Conservation (phyloP, 1,140 invertebrate genomes). For the Drosophila eugracilis region DNA sequence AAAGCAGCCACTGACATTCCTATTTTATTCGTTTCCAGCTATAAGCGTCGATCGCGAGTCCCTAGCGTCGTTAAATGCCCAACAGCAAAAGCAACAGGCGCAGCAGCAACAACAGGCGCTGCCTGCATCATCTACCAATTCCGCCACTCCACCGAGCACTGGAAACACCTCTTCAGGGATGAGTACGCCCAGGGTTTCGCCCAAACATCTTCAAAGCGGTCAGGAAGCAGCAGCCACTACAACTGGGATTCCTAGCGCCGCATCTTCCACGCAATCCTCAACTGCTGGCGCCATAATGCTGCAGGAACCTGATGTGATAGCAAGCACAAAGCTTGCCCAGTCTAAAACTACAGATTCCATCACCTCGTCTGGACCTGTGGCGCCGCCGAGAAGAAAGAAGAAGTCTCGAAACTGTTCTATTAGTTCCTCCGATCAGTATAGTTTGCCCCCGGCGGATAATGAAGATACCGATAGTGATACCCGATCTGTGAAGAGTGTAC, state of each 20-base stretch:
- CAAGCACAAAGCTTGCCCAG: slow-evolving; percentile 92
- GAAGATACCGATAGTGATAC: slow-evolving; percentile 81
- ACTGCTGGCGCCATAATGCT: slow-evolving; percentile 81
- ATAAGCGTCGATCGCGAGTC: slow-evolving; percentile 82
- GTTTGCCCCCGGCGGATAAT: slow-evolving; percentile 60
- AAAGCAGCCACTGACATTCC: slow-evolving; percentile 24
- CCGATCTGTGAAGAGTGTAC: slow-evolving; percentile 80
- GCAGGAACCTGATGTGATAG: slow-evolving; percentile 96
- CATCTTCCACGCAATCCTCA: slow-evolving; percentile 1
- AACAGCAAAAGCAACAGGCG: slow-evolving; percentile 57
- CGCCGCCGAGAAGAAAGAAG: slow-evolving; percentile 93
- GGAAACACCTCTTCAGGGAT: slow-evolving; percentile 29
- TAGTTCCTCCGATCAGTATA: slow-evolving; percentile 84
- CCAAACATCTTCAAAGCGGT: slow-evolving; percentile 46
- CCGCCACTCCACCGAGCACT: slow-evolving; percentile 26
- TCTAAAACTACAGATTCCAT: slow-evolving; percentile 84
- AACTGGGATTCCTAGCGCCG: neutral
- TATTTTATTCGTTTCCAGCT: slow-evolving; percentile 38
- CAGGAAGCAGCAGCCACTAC: slow-evolving; percentile 1
- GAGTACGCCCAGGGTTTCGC: slow-evolving; percentile 39
- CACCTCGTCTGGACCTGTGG: slow-evolving; percentile 87
- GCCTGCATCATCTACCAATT: slow-evolving; percentile 23
- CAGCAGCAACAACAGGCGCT: slow-evolving; percentile 51
- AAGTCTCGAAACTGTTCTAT: slow-evolving; percentile 87
- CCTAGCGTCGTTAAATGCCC: slow-evolving; percentile 68